A percentile compares a stretch with the other conserved stretches of the same genome.
These are phyloP conservation scores for Dicranocentrus wangi DNA, from an alignment of 2,888 invertebrate species.

Conservation along the genomic window DNA sequence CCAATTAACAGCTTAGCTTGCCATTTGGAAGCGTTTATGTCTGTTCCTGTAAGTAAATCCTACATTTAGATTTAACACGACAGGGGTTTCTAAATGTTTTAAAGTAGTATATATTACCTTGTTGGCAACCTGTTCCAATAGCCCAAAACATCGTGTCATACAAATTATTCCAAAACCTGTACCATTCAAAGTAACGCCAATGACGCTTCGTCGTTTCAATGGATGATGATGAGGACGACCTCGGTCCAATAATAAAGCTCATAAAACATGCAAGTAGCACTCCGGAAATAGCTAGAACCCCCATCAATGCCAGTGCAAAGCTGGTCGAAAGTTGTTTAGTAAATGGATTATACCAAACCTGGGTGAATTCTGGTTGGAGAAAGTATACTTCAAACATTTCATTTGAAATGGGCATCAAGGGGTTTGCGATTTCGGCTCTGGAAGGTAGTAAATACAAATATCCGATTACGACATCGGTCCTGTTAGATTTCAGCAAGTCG, in stretches of 20 bases:
- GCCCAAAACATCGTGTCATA: constrained; percentile 9
- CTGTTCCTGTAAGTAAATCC: neutral
- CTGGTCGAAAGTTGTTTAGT: constrained; percentile 9
- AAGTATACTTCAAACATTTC: constrained; percentile 41
- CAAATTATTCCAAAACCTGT: neutral
- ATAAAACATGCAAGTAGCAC: neutral
- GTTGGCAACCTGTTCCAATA: constrained; percentile 28
- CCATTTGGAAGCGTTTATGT: neutral
- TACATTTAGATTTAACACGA: too few species aligned
- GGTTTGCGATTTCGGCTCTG: neutral
- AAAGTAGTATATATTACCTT: constrained; percentile 1
- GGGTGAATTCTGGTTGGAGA: constrained; percentile 18
- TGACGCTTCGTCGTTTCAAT: too few species aligned
- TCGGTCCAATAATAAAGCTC: neutral
- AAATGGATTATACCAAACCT: constrained; percentile 28
- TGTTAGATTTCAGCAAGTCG: neutral
- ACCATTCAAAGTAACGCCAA: neutral
- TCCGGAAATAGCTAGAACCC: neutral
- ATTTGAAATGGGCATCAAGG: constrained; percentile 17
- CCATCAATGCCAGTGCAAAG: neutral
- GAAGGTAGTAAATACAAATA: constrained; percentile 19
- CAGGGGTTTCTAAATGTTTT: neutral
- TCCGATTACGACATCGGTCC: constrained; percentile 10
- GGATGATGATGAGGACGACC: too few species aligned
- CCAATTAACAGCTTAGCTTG: constrained; percentile 4